Evolutionary conservation across 2,888 invertebrate species (phyloP).

Genomic region (Philereme transversata): DNA sequence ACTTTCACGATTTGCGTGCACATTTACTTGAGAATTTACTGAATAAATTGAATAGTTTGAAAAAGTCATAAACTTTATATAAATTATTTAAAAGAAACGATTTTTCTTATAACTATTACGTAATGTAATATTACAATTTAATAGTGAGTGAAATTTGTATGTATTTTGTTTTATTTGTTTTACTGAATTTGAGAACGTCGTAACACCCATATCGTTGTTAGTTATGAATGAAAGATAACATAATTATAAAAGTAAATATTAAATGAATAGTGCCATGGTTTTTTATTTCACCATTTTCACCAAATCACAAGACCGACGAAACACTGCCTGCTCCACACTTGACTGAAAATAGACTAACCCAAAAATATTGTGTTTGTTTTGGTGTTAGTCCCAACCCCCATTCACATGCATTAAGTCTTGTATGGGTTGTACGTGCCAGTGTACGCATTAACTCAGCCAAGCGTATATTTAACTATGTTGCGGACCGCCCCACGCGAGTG

Average conservation of each 20-base stretch:
- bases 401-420: too few species aligned
- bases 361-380: neutral
- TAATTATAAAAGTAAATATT: constrained; percentile 85
- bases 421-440: too few species aligned
- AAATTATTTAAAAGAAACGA: constrained; percentile 79
- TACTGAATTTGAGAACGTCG: constrained; percentile 83
- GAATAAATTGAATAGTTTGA: constrained; percentile 70
- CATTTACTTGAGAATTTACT: constrained; percentile 75
- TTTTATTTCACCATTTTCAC: constrained; percentile 66
- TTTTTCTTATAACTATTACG: constrained; percentile 80
- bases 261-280: constrained; percentile 80
- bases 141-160: constrained; percentile 82
- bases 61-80: constrained; percentile 76
- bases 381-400: too few species aligned
- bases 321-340: neutral
- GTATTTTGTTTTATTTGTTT: constrained; percentile 82
- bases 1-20: constrained; percentile 80
- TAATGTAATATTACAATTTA: constrained; percentile 79
- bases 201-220: constrained; percentile 85
- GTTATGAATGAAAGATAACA: constrained; percentile 84
- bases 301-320: neutral
- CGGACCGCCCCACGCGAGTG: too few species aligned
- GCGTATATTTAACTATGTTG: too few species aligned
- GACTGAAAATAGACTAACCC: neutral
- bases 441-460: too few species aligned